Base-by-base conservation (phyloP, 2,113 vertebrate genomes). In the Etia nguti region DNA sequence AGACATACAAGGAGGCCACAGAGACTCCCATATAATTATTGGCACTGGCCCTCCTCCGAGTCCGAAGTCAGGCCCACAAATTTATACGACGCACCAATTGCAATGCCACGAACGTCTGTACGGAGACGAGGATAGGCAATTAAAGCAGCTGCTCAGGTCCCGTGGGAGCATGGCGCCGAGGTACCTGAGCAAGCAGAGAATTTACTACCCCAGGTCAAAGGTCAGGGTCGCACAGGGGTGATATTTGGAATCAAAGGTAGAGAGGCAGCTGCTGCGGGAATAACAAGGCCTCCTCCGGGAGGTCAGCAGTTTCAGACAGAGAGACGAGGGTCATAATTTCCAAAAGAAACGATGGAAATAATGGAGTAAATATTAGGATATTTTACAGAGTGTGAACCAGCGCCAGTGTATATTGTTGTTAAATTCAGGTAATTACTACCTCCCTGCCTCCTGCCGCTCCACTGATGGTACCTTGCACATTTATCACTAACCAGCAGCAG, bases 321-420 rank as follows among this genome's bases (percentile, higher is more conserved):
- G 41, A 86, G 48, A 85, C 31, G 16, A 55, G 81, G 86, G 36
- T 62, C 34, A 46, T 88, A 86, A 88, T 89, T 91, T 91, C 79
- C 80, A 86, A 84, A 87, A 90, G 82, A 84, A 89, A 93, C 48
- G 15, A 83, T 90, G 82, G 89, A 91, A 90, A 90, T 88, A 90
- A 91, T 59, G 31, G 79, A 84, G 89, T 85, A 93, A 94, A 94
- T 94, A 92, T 94, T 90, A 65, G 62, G 73, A 79, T 81, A 80
- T 90, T 94, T 92, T 88, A 93, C 34, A 91, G 88, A 88, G 91
- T 92, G 88, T 91, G 92, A 94, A 91, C 46, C 84, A 62, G 80
- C 15, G 84, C 89, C 90, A 86, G 85, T 88, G 89, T 92, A 91
- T 92, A 93, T 95, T 94, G 91, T 95, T 92, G 85, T 93, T 92